A percentile compares a stretch with the other conserved stretches of the same genome.
Evolutionary conservation across 2,888 invertebrate species (phyloP).

Genomic region (Drepana falcataria): DNA sequence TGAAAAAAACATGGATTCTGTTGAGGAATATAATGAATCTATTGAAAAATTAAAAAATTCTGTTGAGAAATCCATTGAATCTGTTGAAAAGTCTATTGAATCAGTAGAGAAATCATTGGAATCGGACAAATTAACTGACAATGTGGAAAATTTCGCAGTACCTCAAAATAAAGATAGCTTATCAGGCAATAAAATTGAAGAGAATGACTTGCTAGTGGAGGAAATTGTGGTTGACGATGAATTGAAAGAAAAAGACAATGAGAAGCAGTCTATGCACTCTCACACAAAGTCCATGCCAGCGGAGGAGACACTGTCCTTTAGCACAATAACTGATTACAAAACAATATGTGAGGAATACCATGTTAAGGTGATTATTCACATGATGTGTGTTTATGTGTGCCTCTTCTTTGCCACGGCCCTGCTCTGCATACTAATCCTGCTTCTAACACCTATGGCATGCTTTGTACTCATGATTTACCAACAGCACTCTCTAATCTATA

Average conservation of each 20-base stretch:
- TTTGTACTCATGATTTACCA: conserved; percentile 34
- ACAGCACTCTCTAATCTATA: conserved; percentile 28
- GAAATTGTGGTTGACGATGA: conserved; percentile 58
- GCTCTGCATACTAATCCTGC: conserved; percentile 29
- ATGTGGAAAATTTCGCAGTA: conserved; percentile 34
- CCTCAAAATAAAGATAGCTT: conserved; percentile 38
- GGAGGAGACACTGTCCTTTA: conserved; percentile 68
- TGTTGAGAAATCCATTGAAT: conserved; percentile 19
- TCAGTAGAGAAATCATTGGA: not conserved
- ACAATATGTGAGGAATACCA: conserved; percentile 85
- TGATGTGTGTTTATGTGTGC: conserved; percentile 32
- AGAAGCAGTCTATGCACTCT: conserved; percentile 35
- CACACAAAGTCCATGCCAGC: conserved; percentile 57
- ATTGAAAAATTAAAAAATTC: conserved; percentile 7
- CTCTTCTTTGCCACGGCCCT: conserved; percentile 20
- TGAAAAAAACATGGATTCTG: not conserved
- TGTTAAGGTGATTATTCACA: conserved; percentile 70
- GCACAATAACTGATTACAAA: conserved; percentile 83
- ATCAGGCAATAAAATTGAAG: conserved; percentile 52
- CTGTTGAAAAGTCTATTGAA: not conserved
- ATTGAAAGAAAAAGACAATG: conserved; percentile 36
- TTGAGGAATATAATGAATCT: too few relatives aligned
- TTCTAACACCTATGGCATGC: conserved; percentile 38
- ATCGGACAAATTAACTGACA: conserved; percentile 20
- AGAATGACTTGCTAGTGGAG: conserved; percentile 59